Conservation (phyloP, 2,888 invertebrate genomes). For the Agrenia bidenticulata region DNA sequence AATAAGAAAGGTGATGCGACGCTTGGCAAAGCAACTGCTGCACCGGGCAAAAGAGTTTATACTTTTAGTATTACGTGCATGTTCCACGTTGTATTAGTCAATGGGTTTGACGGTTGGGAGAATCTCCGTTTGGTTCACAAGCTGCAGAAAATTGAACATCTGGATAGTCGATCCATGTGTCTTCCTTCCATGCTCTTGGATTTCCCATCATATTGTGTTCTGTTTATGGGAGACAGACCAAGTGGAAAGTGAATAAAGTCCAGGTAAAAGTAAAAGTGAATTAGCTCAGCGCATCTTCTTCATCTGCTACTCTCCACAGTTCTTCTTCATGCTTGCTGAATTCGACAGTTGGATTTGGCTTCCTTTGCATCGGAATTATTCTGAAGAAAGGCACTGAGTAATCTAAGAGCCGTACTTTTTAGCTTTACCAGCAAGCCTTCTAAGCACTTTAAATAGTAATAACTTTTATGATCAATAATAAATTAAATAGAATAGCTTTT, state of each 20-base stretch:
- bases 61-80: not conserved
- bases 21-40: slow-evolving; percentile 9
- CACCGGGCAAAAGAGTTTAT: not conserved
- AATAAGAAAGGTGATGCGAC: slow-evolving; percentile 23
- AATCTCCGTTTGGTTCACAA: slow-evolving; percentile 8
- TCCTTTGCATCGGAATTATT: too few relatives aligned
- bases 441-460: too few relatives aligned
- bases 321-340: slow-evolving; percentile 12
- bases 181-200: slow-evolving; percentile 13
- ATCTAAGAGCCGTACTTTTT: too few relatives aligned
- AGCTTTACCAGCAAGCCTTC: too few relatives aligned
- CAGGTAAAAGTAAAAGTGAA: slow-evolving; percentile 24
- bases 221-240: slow-evolving; percentile 22
- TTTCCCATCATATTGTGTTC: slow-evolving; percentile 9
- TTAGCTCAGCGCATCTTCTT: slow-evolving; percentile 20
- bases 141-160: slow-evolving; percentile 19
- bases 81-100: slow-evolving; percentile 12
- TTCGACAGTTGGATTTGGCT: not conserved
- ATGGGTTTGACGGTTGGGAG: slow-evolving; percentile 15
- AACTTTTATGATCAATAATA: too few relatives aligned
- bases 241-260: slow-evolving; percentile 21
- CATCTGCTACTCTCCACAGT: not conserved
- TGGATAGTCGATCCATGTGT: slow-evolving; percentile 12
- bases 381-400: too few relatives aligned
- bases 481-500: too few relatives aligned